Base-by-base conservation (phyloP, 1,140 invertebrate species). In the Drosophila ambigua region DNA sequence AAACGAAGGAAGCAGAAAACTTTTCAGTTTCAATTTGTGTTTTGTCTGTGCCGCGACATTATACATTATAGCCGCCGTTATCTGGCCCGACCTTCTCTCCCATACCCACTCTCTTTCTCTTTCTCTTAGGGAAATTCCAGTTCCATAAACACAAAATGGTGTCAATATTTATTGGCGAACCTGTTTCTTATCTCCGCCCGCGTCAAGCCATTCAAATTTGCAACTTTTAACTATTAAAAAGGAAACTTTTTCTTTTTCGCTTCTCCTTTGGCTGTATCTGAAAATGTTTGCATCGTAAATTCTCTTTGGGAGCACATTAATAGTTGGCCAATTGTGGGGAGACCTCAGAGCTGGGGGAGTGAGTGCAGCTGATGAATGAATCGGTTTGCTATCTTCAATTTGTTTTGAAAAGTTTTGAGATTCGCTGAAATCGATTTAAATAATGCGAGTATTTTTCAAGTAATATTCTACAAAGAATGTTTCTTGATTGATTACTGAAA, bases 111-210 rank as follows among this genome's bases (percentile, higher is more conserved):
- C 60, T 23, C 23, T 20, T 5, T 8, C 55, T 31, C 43, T 5
- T 16, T 51, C 26, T 11, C 43, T 41, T n/a, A 26, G 26, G 5
- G 35, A 45, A 26, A 58, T 66, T 53, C 55, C 39, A 53, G 46
- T 26, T 50, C 45, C 48, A 81, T 81, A 88, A 82, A 71, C 79
- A 54, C 55, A 71, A 77, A 90, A 87, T 87, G 84, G 88, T 90
- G 88, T 90, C 88, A 89, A 90, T 90, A 90, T 88, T 90, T 90
- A 90, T 90, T 88, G 74, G 77, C 69, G 62, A 82, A 90, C 80
- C 88, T 88, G 88, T 87, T 76, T 90, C 83, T 90, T 90, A 90
- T 90, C 88, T 72, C 45, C 48, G 51, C 62, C 69, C 46, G 46
- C 50, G 39, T 54, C 4, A 44, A 51, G 51, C 11, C 49, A 50